Evolutionary conservation across 2,888 invertebrate genomes (phyloP).

Genomic region (Rutpela maculata): DNA sequence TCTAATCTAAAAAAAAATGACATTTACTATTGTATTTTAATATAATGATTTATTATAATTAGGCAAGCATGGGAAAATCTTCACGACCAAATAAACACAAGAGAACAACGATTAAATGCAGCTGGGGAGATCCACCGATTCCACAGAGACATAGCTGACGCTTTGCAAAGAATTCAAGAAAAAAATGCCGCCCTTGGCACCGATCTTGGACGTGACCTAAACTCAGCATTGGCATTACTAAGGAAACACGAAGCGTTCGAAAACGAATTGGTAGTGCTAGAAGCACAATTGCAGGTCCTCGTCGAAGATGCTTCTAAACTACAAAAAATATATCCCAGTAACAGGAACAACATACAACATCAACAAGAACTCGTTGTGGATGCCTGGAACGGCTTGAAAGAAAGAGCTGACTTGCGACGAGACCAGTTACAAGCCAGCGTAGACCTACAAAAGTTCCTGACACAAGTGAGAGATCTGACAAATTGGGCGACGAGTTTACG

Average conservation of each 20-base stretch:
- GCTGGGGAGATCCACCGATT: constrained; percentile 98
- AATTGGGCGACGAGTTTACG: constrained; percentile 91
- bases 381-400: constrained; percentile 91
- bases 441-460: constrained; percentile 91
- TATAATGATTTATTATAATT: not conserved
- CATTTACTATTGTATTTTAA: not conserved
- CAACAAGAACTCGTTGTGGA: constrained; percentile 91
- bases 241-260: constrained; percentile 94
- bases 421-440: constrained; percentile 90
- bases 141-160: constrained; percentile 96
- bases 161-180: constrained; percentile 91
- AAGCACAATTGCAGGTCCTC: constrained; percentile 92
- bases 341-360: constrained; percentile 91
- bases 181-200: constrained; percentile 90
- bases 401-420: constrained; percentile 86
- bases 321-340: constrained; percentile 91
- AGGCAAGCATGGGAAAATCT: constrained; percentile 92
- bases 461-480: constrained; percentile 89
- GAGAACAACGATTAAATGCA: constrained; percentile 91
- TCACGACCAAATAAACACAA: constrained; percentile 88
- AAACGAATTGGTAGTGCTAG: constrained; percentile 93
- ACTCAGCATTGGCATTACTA: constrained; percentile 88
- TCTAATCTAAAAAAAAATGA: not conserved
- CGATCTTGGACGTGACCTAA: constrained; percentile 87
- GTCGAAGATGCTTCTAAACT: constrained; percentile 95